Evolutionary conservation across 2,113 vertebrate species (phyloP), one percentile per base, ranked within the genome.

Genomic region (Galeopterus variegatus): DNA sequence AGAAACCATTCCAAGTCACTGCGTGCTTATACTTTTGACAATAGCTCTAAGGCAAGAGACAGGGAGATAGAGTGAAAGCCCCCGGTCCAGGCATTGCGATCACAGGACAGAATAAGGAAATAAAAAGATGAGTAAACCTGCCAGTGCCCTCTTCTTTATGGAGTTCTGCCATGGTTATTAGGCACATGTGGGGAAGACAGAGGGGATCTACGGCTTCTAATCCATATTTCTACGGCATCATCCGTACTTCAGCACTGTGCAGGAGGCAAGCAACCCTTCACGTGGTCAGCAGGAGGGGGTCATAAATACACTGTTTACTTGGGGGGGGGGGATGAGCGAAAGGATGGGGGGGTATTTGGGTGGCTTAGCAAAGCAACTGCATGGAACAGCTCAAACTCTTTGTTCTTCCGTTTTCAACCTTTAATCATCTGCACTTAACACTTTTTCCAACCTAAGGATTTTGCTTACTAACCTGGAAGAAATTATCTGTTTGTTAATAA

Each of bases 81-180:
- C 26, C 73, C 84, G 24, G 41, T 64, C 54, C 0, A 0, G 48
- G 23, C 1, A 0, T 96, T 73, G 91, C 75, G 75, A 97, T 84
- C 67, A 88, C 85, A 79, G 91, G 92, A 81, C 75, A 97, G 95
- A 97, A 97, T 95, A 96, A 97, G 97, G 88, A 98, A 98, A 98
- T 98, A 98, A 98, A 98, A 98, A 96, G 97, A 98, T 88, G 93
- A 98, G 98, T 98, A 98, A 98, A 97, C 82, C 97, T 97, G 96
- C 96, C 97, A 96, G 15, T 75, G 77, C 85, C 93, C 65, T 98
- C 97, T 98, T 98, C 92, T 98, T 98, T 98, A 98, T 96, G 23
- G 60, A 89, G 73, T 41, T 50, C 92, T 96, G 94, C 96, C 80
- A 50, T 89, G 92, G 97, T 98, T 98, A 98, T 94, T 98, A 98